These are phyloP conservation scores for Ephydatia muelleri DNA, from an alignment of 37 sponge, comb jelly and placozoan species.

Conservation along the genomic window DNA sequence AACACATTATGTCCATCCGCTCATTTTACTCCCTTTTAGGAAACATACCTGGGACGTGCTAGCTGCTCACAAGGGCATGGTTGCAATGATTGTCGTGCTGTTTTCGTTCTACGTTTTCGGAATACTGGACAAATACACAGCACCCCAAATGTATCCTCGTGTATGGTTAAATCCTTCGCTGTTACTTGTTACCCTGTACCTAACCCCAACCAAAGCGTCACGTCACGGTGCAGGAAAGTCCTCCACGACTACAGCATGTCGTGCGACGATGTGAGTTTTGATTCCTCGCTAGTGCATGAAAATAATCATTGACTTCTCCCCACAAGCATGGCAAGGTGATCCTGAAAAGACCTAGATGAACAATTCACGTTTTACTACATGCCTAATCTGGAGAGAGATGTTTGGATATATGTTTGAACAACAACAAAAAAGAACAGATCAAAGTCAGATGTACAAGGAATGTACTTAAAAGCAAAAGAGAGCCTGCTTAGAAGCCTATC, in stretches of 20 bases:
- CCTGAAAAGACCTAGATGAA: not conserved
- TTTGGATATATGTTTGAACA: not conserved
- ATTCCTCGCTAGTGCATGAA: not conserved
- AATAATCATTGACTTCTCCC: not conserved
- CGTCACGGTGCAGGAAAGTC: slow-evolving; percentile 54
- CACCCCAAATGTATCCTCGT: slow-evolving; percentile 57
- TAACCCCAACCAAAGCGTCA: slow-evolving; percentile 31
- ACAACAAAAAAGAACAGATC: not conserved
- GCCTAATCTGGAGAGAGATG: not conserved
- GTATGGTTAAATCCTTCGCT: not conserved
- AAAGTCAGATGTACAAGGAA: not conserved
- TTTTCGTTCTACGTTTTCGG: slow-evolving; percentile 55
- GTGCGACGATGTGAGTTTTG: slow-evolving; percentile 78
- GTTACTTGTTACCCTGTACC: not conserved
- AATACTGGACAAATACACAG: slow-evolving; percentile 55
- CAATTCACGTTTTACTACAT: not conserved
- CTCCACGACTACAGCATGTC: slow-evolving; percentile 85
- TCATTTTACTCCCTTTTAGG: slow-evolving; percentile 11
- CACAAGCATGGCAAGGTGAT: not conserved
- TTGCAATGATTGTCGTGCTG: slow-evolving; percentile 26
- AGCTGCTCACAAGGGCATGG: slow-evolving; percentile 41
- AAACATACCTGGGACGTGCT: slow-evolving; percentile 43
- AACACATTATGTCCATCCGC: not conserved
- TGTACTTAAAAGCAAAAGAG: not conserved
- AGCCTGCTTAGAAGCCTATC: not conserved